These are phyloP conservation scores for Sycophila sp. DNA, from an alignment of 1,140 invertebrate species.

Conservation along the genomic window DNA sequence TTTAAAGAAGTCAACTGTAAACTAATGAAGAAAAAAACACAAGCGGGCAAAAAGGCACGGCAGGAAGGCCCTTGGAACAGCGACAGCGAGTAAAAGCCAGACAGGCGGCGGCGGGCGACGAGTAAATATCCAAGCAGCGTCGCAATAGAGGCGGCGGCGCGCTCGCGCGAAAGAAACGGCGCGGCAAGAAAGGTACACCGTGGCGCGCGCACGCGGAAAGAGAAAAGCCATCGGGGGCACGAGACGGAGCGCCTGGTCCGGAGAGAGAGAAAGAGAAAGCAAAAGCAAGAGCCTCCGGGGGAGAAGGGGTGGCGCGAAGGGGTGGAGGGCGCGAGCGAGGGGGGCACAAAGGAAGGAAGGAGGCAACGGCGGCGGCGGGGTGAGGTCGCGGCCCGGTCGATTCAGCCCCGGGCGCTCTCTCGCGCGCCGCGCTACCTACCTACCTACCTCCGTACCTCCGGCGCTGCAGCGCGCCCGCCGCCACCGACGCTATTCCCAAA, in stretches of 20 bases:
- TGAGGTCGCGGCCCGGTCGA: slow-evolving; percentile 65
- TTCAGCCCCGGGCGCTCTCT: slow-evolving; percentile 61
- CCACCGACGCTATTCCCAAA: neutral
- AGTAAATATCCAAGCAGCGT: too few relatives aligned
- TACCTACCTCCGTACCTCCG: slow-evolving; percentile 63
- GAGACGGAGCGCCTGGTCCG: slow-evolving; percentile 7
- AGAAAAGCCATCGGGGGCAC: slow-evolving; percentile 17
- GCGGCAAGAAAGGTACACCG: slow-evolving; percentile 7
- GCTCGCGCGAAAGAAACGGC: neutral
- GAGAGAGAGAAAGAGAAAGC: slow-evolving; percentile 12
- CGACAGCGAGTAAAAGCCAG: too few relatives aligned
- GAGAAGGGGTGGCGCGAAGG: slow-evolving; percentile 1
- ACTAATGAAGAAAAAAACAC: too few relatives aligned
- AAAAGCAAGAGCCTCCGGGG: neutral
- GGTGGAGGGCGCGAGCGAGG: slow-evolving; percentile 28
- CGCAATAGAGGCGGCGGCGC: neutral
- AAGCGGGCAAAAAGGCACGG: too few relatives aligned
- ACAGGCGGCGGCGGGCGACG: too few relatives aligned
- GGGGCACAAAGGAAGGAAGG: slow-evolving; percentile 44
- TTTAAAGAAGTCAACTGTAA: too few relatives aligned
- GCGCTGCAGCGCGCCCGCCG: slow-evolving; percentile 47
- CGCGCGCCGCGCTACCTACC: slow-evolving; percentile 31
- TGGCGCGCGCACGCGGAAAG: neutral
- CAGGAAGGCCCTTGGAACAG: too few relatives aligned
- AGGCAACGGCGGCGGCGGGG: slow-evolving; percentile 54